Conservation (phyloP, 2,888 invertebrate genomes). For the Apantesis nais region DNA sequence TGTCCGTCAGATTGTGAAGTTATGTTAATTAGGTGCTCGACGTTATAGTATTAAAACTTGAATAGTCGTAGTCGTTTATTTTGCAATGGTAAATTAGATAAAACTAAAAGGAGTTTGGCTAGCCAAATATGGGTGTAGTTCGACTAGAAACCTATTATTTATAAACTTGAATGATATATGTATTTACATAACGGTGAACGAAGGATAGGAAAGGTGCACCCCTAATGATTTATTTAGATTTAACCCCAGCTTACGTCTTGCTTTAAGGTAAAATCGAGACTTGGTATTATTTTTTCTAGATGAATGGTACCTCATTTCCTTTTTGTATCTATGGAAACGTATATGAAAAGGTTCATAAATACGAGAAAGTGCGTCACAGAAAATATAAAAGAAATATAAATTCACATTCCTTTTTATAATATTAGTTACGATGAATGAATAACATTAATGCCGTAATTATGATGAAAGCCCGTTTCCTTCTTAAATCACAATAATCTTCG, state of each 20-base stretch:
- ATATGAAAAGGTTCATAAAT: neutral
- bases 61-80: neutral
- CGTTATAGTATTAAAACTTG: neutral
- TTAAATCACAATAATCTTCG: slow-evolving; percentile 5
- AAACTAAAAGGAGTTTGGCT: neutral
- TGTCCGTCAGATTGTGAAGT: neutral
- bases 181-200: slow-evolving; percentile 4
- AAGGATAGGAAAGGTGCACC: neutral
- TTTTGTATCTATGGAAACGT: neutral
- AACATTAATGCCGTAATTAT: slow-evolving; percentile 10
- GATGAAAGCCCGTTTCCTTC: neutral
- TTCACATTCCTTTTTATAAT: neutral
- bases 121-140: slow-evolving; percentile 5
- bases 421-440: neutral
- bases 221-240: neutral
- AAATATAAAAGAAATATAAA: neutral
- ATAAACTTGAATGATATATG: neutral
- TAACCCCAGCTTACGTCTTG: no score
- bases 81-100: neutral
- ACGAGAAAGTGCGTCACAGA: neutral
- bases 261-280: no score
- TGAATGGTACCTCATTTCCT: neutral
- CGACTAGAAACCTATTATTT: neutral
- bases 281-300: neutral
- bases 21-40: neutral